Conservation (phyloP, 2,888 invertebrate genomes). For the Elysia crispata region DNA sequence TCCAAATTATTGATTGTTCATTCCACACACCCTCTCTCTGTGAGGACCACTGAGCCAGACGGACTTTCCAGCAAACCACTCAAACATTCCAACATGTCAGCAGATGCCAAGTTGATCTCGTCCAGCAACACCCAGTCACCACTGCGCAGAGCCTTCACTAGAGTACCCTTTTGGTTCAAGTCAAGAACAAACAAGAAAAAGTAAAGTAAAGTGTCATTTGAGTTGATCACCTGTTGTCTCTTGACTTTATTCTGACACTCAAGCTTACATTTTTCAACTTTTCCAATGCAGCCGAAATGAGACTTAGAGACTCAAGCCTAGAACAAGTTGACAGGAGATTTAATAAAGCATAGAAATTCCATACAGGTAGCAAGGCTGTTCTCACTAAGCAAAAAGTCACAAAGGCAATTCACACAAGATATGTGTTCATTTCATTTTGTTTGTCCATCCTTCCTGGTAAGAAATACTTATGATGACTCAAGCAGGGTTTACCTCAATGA, state of each 20-base stretch:
- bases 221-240: neutral
- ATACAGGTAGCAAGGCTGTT: neutral
- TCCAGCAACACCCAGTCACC: constrained; percentile 98
- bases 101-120: constrained; percentile 97
- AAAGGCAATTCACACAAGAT: neutral
- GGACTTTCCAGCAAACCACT: constrained; percentile 92
- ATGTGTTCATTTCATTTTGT: too few species aligned
- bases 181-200: neutral
- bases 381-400: too few species aligned
- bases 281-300: too few species aligned
- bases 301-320: too few species aligned
- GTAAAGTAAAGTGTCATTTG: neutral
- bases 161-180: constrained; percentile 82
- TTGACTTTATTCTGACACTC: too few species aligned
- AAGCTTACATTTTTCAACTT: too few species aligned
- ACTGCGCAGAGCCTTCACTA: constrained; percentile 89
- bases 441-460: too few species aligned
- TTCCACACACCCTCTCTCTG: constrained; percentile 86
- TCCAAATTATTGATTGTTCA: neutral
- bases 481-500: constrained; percentile 84
- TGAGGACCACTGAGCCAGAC: constrained; percentile 87
- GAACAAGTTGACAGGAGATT: too few species aligned
- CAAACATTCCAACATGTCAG: constrained; percentile 96
- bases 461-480: too few species aligned
- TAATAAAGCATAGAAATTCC: too few species aligned